Evolutionary conservation across 2,888 invertebrate genomes (phyloP).

Genomic region (Parnassius apollo): DNA sequence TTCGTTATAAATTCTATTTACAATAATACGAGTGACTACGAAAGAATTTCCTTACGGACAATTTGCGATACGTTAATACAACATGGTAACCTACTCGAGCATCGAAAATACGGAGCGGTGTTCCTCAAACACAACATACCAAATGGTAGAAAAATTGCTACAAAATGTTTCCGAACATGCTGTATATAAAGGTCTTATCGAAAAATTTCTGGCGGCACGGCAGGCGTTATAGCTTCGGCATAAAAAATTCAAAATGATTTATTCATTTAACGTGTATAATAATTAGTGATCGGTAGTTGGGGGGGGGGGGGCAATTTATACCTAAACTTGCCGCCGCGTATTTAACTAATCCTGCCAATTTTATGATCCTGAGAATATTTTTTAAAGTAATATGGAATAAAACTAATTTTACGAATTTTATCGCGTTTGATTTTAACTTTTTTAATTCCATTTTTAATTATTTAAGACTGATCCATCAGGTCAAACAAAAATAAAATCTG

Average conservation of each 20-base stretch:
- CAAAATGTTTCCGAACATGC: constrained; percentile 12
- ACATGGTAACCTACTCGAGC: constrained; percentile 40
- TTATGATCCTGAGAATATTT: no score
- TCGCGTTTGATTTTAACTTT: no score
- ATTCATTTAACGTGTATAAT: no score
- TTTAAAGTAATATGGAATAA: no score
- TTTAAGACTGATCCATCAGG: no score
- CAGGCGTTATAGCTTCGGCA: constrained; percentile 7
- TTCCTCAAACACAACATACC: constrained; percentile 9
- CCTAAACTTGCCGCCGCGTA: no score
- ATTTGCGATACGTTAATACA: constrained; percentile 32
- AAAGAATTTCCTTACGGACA: constrained; percentile 35
- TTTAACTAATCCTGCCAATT: no score
- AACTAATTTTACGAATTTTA: no score
- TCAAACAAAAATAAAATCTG: no score
- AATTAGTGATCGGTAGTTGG: no score
- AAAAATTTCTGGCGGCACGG: not conserved
- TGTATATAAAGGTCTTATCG: constrained; percentile 5
- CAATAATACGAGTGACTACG: constrained; percentile 57
- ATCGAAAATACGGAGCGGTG: constrained; percentile 20
- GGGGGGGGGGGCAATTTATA: no score
- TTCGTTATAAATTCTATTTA: constrained; percentile 71
- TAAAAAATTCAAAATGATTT: not conserved
- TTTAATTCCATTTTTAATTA: no score
- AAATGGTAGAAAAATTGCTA: constrained; percentile 9